A percentile compares a stretch with the other conserved stretches of the same genome.
Evolutionary conservation across 2,888 invertebrate genomes (phyloP).

Genomic region (Hypsopygia costalis): DNA sequence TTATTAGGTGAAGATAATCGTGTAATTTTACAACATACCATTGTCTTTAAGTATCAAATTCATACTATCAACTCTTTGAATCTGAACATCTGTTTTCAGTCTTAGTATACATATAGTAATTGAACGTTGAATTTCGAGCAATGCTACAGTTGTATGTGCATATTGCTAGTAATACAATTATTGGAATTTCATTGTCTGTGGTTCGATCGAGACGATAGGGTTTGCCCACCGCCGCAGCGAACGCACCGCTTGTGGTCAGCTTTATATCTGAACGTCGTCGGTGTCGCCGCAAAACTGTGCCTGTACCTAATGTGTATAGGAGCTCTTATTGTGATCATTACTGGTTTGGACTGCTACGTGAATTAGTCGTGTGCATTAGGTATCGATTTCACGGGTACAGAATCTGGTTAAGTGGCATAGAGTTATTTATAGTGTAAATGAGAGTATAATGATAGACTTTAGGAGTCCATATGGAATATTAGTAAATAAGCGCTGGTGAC

Average conservation of each 20-base stretch:
- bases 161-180: constrained; percentile 41
- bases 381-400: constrained; percentile 9
- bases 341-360: constrained; percentile 15
- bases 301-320: constrained; percentile 33
- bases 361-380: constrained; percentile 10
- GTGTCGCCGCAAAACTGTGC: constrained; percentile 39
- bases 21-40: too few species aligned
- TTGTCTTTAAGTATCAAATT: too few species aligned
- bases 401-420: too few species aligned
- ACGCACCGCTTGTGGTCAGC: constrained; percentile 48
- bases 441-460: too few species aligned
- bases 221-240: constrained; percentile 35
- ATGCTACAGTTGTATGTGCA: constrained; percentile 25
- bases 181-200: constrained; percentile 43
- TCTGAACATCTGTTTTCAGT: too few species aligned
- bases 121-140: not conserved
- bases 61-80: too few species aligned
- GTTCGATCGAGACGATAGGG: constrained; percentile 29
- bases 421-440: too few species aligned
- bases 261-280: constrained; percentile 41
- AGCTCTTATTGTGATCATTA: constrained; percentile 34
- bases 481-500: too few species aligned
- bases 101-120: not conserved
- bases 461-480: too few species aligned
- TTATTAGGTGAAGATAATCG: too few species aligned